Conservation (phyloP, 2,113 vertebrate species). For the Chamaetylas fuelleborni region DNA sequence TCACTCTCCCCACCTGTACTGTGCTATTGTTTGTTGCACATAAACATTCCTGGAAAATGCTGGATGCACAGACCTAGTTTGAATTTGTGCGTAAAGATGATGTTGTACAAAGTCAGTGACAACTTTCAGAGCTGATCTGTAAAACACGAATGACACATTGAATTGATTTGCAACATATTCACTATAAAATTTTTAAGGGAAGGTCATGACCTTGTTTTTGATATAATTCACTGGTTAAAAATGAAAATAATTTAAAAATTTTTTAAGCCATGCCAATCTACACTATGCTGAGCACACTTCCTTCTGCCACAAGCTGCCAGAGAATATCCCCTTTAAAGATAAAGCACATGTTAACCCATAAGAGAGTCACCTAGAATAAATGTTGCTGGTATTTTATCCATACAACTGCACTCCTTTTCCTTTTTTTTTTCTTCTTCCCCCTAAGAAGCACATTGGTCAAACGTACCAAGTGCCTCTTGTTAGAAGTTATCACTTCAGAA, state of each 20-base stretch:
- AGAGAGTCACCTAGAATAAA: constrained; percentile 25
- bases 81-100: not conserved
- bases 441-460: constrained; percentile 1
- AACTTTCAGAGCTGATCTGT: not conserved
- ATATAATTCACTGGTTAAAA: not conserved
- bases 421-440: not conserved
- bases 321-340: constrained; percentile 4
- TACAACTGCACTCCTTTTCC: not conserved
- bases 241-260: not conserved
- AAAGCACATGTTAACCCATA: constrained; percentile 3
- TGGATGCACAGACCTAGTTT: not conserved
- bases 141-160: not conserved
- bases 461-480: constrained; percentile 47
- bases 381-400: constrained; percentile 5
- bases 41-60: not conserved
- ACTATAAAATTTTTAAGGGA: not conserved
- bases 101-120: not conserved
- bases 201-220: not conserved
- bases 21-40: not conserved
- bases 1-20: not conserved
- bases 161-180: not conserved
- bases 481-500: constrained; percentile 66
- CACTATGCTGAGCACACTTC: not conserved
- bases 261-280: not conserved
- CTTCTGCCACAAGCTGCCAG: not conserved